Conservation (phyloP, 2,888 invertebrate genomes). For the Dorcus hopei region DNA sequence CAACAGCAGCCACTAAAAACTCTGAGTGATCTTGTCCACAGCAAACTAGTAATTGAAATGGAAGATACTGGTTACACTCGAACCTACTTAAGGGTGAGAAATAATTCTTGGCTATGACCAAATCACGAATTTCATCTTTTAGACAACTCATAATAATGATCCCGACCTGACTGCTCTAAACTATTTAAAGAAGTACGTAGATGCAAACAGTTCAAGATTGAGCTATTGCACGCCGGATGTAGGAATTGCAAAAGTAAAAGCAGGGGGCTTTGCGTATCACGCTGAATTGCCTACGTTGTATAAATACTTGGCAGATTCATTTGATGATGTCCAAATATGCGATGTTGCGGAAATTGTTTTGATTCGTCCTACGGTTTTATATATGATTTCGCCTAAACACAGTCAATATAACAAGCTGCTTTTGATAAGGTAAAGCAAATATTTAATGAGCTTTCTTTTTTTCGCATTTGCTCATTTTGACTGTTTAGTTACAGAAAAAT, state of each 20-base stretch:
- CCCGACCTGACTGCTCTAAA: conserved; percentile 13
- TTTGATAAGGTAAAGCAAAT: conserved; percentile 32
- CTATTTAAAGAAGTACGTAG: conserved; percentile 9
- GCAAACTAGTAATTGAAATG: conserved; percentile 51
- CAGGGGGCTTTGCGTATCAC: conserved; percentile 55
- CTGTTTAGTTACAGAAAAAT: conserved; percentile 13
- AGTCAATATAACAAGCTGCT: conserved; percentile 37
- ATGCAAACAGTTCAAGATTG: conserved; percentile 13
- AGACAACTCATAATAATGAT: conserved; percentile 6
- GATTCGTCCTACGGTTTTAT: conserved; percentile 37
- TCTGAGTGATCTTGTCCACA: conserved; percentile 52
- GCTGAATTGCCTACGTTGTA: conserved; percentile 51
- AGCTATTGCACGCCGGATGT: conserved; percentile 27
- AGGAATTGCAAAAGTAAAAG: conserved; percentile 48
- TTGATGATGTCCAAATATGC: conserved; percentile 50
- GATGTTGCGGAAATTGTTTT: conserved; percentile 46
- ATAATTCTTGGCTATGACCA: no score
- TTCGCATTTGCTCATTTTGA: not conserved
- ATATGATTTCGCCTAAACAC: conserved; percentile 46
- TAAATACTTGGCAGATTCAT: conserved; percentile 41
- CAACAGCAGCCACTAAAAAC: conserved; percentile 54
- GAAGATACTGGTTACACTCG: conserved; percentile 52
- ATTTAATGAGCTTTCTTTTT: not conserved
- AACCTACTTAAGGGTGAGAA: not conserved
- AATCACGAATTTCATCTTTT: no score